Base-by-base conservation (phyloP, 2,888 invertebrate species). In the Trichogramma evanescens region DNA sequence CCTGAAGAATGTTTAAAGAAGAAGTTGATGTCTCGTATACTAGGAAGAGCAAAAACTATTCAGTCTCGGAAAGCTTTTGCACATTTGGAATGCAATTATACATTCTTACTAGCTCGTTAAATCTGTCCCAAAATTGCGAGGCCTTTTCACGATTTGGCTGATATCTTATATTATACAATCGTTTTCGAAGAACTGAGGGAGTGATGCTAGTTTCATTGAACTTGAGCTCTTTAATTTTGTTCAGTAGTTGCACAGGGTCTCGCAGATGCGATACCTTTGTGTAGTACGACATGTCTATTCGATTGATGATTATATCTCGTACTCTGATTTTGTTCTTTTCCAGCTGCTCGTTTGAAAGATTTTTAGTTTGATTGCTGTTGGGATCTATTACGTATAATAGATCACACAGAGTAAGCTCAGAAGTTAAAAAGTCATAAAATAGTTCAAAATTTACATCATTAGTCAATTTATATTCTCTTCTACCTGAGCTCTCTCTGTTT, bases 401-500 rank as follows among this genome's bases (percentile, higher is more conserved):
- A 9, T 62, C 62, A 49, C 50, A 49, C 4, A 40, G 54, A 54
- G 59, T 56, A n/a, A 65, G 43, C 42, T 63, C 63, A 9, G 65
- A 65, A 6, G 56, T 55, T 6, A 61, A 57, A 50, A 58, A 63
- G 39, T 65, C 63, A 45, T 54, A 53, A 39, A 65, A 65, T 56
- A 61, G 56, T 56, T 65, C 63, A 55, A 59, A 65, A 13, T 1
- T 13, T 13, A 13, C 13, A 13, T 13, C 13, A 13, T 13, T 13
- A 13, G 13, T 13, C 13, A 13, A 13, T 13, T 13, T 13, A 13
- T 13, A 13, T 13, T 13, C 13, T 13, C 13, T 13, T 13, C 13
- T 13, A 13, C 13, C 13, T 13, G 13, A 13, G 13, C 13, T 13
- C 2, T 13, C 13, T 13, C 13, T 13, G 2, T 13, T 13, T 13